Conservation (phyloP, 2,888 invertebrate species). For the Ametastegia equiseti region DNA sequence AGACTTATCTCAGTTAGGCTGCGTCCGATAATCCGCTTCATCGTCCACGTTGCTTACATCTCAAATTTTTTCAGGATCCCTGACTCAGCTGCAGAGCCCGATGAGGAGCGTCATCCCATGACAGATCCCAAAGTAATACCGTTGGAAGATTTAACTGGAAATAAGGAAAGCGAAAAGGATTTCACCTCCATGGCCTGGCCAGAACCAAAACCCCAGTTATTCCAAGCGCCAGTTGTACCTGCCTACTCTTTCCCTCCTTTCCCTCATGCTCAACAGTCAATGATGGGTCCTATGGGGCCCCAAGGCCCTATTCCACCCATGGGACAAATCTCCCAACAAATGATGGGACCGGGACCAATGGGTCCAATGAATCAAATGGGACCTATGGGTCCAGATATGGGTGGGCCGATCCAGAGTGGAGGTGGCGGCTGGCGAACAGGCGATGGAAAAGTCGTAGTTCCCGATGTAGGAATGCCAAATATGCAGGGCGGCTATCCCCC, state of each 20-base stretch:
- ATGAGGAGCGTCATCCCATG: conserved; percentile 86
- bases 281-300: conserved; percentile 59
- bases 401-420: conserved; percentile 65
- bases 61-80: conserved; percentile 83
- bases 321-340: conserved; percentile 63
- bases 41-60: too few relatives aligned
- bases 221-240: conserved; percentile 61
- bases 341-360: conserved; percentile 66
- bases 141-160: conserved; percentile 91
- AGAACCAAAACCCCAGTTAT: conserved; percentile 86
- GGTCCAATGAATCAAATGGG: conserved; percentile 74
- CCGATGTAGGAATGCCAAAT: conserved; percentile 63
- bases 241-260: conserved; percentile 69
- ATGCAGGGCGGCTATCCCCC: conserved; percentile 68
- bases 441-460: conserved; percentile 76
- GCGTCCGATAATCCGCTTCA: too few relatives aligned
- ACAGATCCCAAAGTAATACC: conserved; percentile 91
- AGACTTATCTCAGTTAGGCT: conserved; percentile 38
- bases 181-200: conserved; percentile 89
- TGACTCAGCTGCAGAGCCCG: conserved; percentile 92
- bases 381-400: conserved; percentile 75
- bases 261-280: conserved; percentile 68
- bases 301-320: conserved; percentile 58
- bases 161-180: conserved; percentile 88
- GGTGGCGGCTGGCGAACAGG: conserved; percentile 77